Evolutionary conservation across 2,888 invertebrate species (phyloP).

Genomic region (Melolontha melolontha): DNA sequence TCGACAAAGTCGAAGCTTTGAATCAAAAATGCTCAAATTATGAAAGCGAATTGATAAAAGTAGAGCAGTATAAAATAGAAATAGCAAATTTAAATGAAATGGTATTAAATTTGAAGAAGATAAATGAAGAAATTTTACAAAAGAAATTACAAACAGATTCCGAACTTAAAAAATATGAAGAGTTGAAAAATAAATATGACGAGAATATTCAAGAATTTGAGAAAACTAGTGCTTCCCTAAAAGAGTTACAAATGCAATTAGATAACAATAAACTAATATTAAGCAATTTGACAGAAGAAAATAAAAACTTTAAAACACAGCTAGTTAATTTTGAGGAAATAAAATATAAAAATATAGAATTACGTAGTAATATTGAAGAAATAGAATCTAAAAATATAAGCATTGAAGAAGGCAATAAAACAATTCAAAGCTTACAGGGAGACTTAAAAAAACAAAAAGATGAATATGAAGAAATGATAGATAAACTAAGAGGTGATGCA

Average conservation of each 20-base stretch:
- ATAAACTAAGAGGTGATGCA: constrained; percentile 66
- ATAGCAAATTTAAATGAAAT: constrained; percentile 46
- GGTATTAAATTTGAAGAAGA: constrained; percentile 44
- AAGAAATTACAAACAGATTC: constrained; percentile 27
- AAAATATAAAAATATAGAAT: constrained; percentile 13
- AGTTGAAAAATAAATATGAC: constrained; percentile 19
- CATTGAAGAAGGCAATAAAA: background rate
- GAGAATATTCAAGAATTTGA: background rate
- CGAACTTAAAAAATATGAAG: constrained; percentile 10
- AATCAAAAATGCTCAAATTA: constrained; percentile 58
- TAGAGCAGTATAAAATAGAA: constrained; percentile 59
- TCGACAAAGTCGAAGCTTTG: constrained; percentile 60
- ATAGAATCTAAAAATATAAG: background rate
- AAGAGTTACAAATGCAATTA: no score
- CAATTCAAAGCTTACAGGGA: constrained; percentile 41
- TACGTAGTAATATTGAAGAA: constrained; percentile 18
- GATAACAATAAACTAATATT: constrained; percentile 15
- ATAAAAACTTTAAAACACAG: constrained; percentile 25
- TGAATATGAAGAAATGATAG: constrained; percentile 65
- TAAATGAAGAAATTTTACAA: constrained; percentile 46
- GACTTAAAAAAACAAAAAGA: constrained; percentile 65
- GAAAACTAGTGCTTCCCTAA: no score
- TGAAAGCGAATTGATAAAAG: constrained; percentile 60
- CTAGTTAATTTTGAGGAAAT: constrained; percentile 8
- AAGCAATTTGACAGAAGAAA: constrained; percentile 3